Percentiles rank a stretch among this genome's conserved stretches.
Conservation (phyloP, 2,113 vertebrate species). For the Onychorhynchus coronatus region DNA sequence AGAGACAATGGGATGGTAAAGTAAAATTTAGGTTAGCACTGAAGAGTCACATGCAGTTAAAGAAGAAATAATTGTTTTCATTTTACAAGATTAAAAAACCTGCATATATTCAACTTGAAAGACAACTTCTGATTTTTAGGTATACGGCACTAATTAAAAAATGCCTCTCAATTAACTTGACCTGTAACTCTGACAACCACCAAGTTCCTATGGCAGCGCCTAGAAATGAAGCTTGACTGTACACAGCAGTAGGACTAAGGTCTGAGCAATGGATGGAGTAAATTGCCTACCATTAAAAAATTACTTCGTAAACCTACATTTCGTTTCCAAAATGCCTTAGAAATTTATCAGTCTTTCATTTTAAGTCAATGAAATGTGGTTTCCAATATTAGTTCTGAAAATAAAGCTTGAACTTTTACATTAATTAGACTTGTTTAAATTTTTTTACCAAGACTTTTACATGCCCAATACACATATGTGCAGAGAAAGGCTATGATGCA, state of each 20-base stretch:
- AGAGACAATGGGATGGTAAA: not conserved
- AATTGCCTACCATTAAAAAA: not conserved
- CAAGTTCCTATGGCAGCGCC: not conserved
- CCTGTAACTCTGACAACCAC: not conserved
- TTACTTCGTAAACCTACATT: not conserved
- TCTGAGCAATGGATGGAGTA: not conserved
- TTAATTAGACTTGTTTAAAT: not conserved
- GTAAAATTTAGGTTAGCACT: not conserved
- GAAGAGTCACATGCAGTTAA: not conserved
- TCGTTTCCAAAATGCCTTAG: not conserved
- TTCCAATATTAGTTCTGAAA: not conserved
- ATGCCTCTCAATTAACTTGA: not conserved
- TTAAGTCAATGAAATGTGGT: not conserved
- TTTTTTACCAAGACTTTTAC: not conserved
- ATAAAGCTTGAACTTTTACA: not conserved
- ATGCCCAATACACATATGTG: not conserved
- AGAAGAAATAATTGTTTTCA: not conserved
- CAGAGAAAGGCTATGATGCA: not conserved
- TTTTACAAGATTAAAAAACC: not conserved
- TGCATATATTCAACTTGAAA: not conserved
- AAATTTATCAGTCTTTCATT: not conserved
- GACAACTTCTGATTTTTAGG: not conserved
- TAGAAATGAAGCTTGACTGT: not conserved
- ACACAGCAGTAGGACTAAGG: not conserved
- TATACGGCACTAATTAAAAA: not conserved